These are phyloP conservation scores for Bombus vancouverensis DNA, from an alignment of 1,140 invertebrate genomes.

Conservation along the genomic window DNA sequence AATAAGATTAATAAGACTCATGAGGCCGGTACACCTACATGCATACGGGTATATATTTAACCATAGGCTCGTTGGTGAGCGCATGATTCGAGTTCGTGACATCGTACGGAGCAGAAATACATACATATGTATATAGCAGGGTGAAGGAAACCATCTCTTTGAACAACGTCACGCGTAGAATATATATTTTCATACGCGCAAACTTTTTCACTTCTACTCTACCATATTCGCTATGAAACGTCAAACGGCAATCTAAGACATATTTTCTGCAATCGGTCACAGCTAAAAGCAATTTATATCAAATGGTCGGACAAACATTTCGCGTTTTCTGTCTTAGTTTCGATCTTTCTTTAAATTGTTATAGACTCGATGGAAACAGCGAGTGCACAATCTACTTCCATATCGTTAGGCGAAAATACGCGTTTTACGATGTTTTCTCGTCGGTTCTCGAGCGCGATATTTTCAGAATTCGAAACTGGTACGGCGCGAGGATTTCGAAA, in stretches of 20 bases:
- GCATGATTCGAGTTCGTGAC: conserved; percentile 31
- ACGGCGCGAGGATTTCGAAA: conserved; percentile 22
- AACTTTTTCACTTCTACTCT: too few relatives aligned
- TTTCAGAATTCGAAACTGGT: not conserved
- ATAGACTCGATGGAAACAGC: not conserved
- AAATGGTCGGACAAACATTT: not conserved
- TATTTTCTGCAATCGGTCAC: not conserved
- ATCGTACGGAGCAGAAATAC: conserved; percentile 38
- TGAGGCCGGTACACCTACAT: conserved; percentile 43
- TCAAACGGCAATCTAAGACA: too few relatives aligned
- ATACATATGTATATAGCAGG: too few relatives aligned
- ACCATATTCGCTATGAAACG: too few relatives aligned
- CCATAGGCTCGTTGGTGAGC: conserved; percentile 8
- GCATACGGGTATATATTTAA: conserved; percentile 47
- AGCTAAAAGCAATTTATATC: not conserved
- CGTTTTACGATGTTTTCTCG: not conserved
- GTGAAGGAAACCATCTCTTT: too few relatives aligned
- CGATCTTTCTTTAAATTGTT: not conserved
- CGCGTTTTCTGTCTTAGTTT: not conserved
- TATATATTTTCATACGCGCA: too few relatives aligned
- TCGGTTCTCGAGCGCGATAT: not conserved
- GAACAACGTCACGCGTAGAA: too few relatives aligned
- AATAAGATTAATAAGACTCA: conserved; percentile 60
- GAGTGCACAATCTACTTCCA: not conserved
- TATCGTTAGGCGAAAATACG: not conserved